A percentile compares a stretch with the other conserved stretches of the same genome.
Conservation (phyloP, 2,888 invertebrate genomes). For the Lycia hirtaria region DNA sequence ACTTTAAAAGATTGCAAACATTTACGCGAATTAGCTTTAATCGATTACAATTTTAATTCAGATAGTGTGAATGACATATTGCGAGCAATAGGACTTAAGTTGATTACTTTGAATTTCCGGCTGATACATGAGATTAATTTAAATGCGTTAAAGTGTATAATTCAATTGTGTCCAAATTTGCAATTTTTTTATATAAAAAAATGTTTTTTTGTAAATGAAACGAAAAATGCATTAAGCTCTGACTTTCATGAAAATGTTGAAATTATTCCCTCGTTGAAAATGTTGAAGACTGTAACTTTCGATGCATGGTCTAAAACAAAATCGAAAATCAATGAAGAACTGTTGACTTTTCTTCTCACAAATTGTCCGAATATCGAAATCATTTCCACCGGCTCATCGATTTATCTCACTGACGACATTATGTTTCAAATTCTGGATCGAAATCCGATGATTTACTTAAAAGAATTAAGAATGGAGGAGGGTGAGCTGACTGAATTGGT, state of each 20-base stretch:
- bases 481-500: background rate
- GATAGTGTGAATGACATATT: background rate
- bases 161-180: background rate
- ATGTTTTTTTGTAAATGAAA: background rate
- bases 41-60: background rate
- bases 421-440: background rate
- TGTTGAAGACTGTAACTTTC: background rate
- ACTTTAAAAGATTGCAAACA: no score
- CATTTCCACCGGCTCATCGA: background rate
- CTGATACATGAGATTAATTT: background rate
- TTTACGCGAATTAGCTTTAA: no score
- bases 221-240: background rate
- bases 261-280: background rate
- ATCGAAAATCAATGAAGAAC: background rate
- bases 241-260: background rate
- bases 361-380: background rate
- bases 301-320: no score
- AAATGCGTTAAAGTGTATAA: background rate
- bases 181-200: background rate
- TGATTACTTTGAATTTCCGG: background rate
- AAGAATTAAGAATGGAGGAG: background rate
- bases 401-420: background rate
- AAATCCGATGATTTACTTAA: background rate
- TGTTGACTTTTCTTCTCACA: background rate
- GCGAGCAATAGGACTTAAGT: background rate